These are phyloP conservation scores for Anthoscopus minutus DNA, from an alignment of 2,113 vertebrate genomes.

Conservation along the genomic window DNA sequence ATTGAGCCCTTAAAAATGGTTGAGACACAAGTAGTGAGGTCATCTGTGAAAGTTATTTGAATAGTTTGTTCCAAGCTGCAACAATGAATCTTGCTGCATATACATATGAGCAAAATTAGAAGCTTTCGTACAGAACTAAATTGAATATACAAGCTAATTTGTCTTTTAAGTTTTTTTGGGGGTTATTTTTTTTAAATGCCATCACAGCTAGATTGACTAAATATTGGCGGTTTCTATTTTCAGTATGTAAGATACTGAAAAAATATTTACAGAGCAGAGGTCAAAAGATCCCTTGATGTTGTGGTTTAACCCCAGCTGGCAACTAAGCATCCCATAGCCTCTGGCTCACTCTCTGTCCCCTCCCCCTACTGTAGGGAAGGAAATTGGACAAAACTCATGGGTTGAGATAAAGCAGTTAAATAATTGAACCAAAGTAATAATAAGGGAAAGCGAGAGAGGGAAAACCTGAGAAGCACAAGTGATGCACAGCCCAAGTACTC, in stretches of 20 bases:
- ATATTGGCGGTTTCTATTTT: background rate
- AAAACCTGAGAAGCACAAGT: background rate
- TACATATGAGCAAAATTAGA: background rate
- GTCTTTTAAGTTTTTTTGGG: background rate
- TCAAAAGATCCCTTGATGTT: slow-evolving; percentile 22
- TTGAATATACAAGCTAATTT: background rate
- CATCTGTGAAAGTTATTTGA: background rate
- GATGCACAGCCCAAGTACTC: background rate
- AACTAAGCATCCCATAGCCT: background rate
- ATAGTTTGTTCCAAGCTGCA: background rate
- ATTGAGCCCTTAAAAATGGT: background rate
- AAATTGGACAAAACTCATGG: background rate
- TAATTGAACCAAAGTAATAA: background rate
- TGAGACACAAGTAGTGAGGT: background rate
- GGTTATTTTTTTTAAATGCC: background rate
- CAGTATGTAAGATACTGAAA: background rate
- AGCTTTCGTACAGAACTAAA: background rate
- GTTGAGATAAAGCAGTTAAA: background rate
- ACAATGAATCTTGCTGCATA: background rate
- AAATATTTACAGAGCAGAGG: slow-evolving; percentile 10
- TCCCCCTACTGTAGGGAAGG: background rate
- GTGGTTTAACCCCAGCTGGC: background rate
- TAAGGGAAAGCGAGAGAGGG: background rate
- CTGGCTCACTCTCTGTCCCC: background rate
- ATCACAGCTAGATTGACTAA: background rate